A percentile compares a stretch with the other conserved stretches of the same genome.
Evolutionary conservation across 2,113 vertebrate species (phyloP).

Genomic region (Fukomys damarensis): DNA sequence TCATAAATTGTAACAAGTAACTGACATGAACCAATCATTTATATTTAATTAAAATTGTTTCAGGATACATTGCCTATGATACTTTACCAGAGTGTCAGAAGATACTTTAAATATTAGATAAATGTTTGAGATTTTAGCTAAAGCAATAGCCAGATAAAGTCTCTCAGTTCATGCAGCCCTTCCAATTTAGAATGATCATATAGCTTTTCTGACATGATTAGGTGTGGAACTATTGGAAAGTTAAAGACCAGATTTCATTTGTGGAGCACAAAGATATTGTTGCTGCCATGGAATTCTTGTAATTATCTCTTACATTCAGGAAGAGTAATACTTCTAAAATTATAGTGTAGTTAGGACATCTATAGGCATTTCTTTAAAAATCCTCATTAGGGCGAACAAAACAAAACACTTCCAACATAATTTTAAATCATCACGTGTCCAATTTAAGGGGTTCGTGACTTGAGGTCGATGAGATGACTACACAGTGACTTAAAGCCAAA

Average conservation of each 20-base stretch:
- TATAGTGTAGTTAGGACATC: background rate
- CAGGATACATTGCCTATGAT: background rate
- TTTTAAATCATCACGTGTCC: constrained; percentile 14
- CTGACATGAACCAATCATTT: background rate
- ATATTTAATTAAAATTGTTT: background rate
- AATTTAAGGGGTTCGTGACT: background rate
- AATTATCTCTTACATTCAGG: background rate
- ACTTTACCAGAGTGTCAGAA: background rate
- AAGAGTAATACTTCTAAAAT: constrained; percentile 28
- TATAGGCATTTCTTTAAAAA: background rate
- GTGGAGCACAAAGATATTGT: background rate
- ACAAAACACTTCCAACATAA: background rate
- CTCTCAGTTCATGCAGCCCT: background rate
- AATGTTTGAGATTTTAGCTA: constrained; percentile 8
- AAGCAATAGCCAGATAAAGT: background rate
- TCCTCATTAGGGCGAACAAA: background rate
- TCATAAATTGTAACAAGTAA: background rate
- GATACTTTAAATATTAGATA: background rate
- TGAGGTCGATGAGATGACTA: background rate
- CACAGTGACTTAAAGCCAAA: background rate
- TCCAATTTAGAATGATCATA: background rate
- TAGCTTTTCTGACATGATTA: background rate
- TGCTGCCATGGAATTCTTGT: background rate
- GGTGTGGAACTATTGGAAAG: background rate
- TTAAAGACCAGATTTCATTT: constrained; percentile 15